Evolutionary conservation across 2,797 vertebrate genomes (phyloP), one percentile per base, ranked within the genome.

Genomic region (Manis pentadactyla): DNA sequence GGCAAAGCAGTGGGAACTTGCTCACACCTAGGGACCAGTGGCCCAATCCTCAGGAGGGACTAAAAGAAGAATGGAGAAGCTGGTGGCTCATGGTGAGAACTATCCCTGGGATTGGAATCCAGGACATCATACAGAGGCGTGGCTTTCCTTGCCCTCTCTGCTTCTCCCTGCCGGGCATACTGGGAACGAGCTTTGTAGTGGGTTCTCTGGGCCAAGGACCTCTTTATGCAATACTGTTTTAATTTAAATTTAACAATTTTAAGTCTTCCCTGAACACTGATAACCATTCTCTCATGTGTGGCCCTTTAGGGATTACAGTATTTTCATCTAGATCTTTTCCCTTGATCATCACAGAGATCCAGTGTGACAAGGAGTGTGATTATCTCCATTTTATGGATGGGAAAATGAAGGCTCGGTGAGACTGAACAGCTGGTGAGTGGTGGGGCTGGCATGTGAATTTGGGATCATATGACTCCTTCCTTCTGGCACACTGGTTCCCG

Each of bases 191-290:
- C 83, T 93, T n/a, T 27, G 37, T 15, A 68, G 83, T 6, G 87
- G 64, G 87, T 57, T 81, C 75, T 75, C 87, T 59, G 63, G 34
- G 86, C 66, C 66, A 75, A 93, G 74, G 39, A 39, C 49, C 87
- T 84, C 77, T 92, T 93, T 75, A 81, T 84, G 75, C 11, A 93
- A 15, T 19, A 57, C 34, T 66, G n/a, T 68, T 93, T 96, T 89
- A 83, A 94, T 93, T 61, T 29, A 87, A 91, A 85, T 74, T 95
- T 69, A 83, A 59, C 84, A 90, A 64, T 23, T 92, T 75, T 23
- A 68, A 94, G 42, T 53, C 75, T 87, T 53, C 93, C 64, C 87
- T 51, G 81, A 93, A 69, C 31, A 84, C 29, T 63, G 85, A 31
- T 39, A 90, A 94, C 64, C 51, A 68, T 49, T 79, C 61, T 94